Conservation (phyloP, 2,888 invertebrate genomes). For the Dendrolimus houi region DNA sequence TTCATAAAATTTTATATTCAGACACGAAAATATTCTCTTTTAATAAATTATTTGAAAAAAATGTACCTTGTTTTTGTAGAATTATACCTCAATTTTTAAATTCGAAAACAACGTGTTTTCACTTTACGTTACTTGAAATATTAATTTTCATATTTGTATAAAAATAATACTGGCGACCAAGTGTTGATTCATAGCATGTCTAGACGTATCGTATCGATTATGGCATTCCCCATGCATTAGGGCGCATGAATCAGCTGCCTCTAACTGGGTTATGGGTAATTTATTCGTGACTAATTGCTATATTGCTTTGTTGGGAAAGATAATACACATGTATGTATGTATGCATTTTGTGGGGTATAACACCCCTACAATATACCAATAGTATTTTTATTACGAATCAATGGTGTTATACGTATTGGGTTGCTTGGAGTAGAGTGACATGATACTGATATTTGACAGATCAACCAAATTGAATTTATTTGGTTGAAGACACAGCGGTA, state of each 20-base stretch:
- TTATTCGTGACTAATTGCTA: constrained; percentile 1
- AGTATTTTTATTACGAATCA: too few species aligned
- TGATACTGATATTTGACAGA: too few species aligned
- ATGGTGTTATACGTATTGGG: too few species aligned
- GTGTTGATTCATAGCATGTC: not conserved
- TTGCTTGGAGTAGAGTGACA: too few species aligned
- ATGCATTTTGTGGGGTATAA: too few species aligned
- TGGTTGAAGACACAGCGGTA: too few species aligned
- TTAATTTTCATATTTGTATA: too few species aligned
- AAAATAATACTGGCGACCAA: not conserved
- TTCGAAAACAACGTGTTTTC: not conserved
- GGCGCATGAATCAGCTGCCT: constrained; percentile 2
- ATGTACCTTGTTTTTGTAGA: not conserved
- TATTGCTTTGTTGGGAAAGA: constrained; percentile 1
- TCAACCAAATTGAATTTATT: too few species aligned
- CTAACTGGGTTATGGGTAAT: constrained; percentile 3
- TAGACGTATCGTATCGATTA: not conserved
- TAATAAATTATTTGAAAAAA: too few species aligned
- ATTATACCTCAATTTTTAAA: not conserved
- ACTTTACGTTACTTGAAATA: not conserved
- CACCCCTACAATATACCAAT: too few species aligned
- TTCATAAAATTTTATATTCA: too few species aligned
- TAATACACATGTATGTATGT: not conserved
- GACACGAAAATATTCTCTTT: too few species aligned
- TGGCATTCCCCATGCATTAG: not conserved